A percentile compares a stretch with the other conserved stretches of the same genome.
phyloP scores from a whole-genome alignment of 2,113 vertebrate genomes.

The Malurus alboscapulatus region DNA sequence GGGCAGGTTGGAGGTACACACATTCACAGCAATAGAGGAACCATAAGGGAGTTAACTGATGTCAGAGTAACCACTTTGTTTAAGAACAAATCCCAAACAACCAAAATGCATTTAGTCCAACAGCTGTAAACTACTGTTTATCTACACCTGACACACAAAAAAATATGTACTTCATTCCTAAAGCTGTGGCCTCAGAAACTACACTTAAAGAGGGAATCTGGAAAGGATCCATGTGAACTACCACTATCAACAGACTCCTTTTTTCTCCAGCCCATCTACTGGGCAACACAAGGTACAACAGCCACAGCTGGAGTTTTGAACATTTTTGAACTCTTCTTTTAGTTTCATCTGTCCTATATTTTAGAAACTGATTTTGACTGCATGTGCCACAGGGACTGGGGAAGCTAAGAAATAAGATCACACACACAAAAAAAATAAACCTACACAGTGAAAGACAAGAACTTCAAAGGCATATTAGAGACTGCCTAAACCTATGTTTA shows the following conservation, averaged over 20 bases:
- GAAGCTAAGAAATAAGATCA: background rate
- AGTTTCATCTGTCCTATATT: background rate
- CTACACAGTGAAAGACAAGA: background rate
- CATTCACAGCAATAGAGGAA: rapidly evolving
- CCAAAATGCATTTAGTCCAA: background rate
- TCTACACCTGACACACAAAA: background rate
- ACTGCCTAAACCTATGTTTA: background rate
- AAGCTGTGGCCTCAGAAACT: background rate
- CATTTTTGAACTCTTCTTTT: background rate
- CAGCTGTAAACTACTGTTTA: background rate
- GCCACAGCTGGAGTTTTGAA: background rate
- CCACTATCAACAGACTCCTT: background rate
- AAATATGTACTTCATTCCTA: background rate
- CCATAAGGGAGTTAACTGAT: background rate
- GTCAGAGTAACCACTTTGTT: background rate
- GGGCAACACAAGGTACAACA: background rate
- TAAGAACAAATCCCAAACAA: background rate
- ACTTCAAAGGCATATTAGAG: background rate
- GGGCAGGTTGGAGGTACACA: background rate
- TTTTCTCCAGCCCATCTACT: background rate
- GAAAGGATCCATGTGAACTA: background rate
- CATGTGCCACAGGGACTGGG: background rate
- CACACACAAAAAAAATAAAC: background rate
- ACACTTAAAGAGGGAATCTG: background rate
- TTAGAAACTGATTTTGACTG: background rate